These are phyloP conservation scores for Chironex yamaguchii DNA, from an alignment of 30 jellyfish, hydroid and myxozoan genomes.

Conservation along the genomic window DNA sequence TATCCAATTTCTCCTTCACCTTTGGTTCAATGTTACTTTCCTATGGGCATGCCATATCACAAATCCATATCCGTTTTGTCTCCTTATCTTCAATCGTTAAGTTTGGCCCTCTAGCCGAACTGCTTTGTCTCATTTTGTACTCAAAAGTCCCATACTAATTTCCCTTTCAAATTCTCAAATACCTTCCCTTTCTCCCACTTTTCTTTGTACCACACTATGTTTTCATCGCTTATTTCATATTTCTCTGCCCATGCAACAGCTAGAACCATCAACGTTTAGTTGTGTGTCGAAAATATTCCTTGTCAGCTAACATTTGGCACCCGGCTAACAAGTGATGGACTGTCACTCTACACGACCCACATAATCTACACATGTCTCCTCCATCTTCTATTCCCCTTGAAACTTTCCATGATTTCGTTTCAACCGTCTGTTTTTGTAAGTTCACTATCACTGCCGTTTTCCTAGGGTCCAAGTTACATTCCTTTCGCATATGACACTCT, in stretches of 20 bases:
- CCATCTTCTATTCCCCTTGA: no score
- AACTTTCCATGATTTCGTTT: background rate
- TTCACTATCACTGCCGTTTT: background rate
- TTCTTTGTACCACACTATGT: conserved; percentile 25
- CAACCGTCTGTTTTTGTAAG: no score
- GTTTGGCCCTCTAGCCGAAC: no score
- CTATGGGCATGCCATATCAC: no score
- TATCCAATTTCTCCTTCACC: no score
- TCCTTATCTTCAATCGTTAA: no score
- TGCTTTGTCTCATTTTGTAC: no score
- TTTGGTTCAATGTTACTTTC: no score
- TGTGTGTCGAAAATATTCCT: conserved; percentile 16
- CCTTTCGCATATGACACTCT: conserved; percentile 15
- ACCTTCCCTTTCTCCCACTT: conserved; percentile 26
- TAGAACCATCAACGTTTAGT: background rate
- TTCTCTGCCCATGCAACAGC: conserved; percentile 29
- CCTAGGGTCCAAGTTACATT: conserved; percentile 21
- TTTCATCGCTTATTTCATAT: conserved; percentile 11
- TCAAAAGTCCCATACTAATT: no score
- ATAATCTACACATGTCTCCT: background rate
- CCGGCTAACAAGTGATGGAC: conserved; percentile 20
- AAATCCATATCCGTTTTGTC: no score
- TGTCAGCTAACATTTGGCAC: conserved; percentile 16
- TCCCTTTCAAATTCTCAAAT: conserved; percentile 6
- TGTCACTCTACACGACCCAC: no score